phyloP scores from a whole-genome alignment of 2,888 invertebrate species.

The Oxyscelio sp. region DNA sequence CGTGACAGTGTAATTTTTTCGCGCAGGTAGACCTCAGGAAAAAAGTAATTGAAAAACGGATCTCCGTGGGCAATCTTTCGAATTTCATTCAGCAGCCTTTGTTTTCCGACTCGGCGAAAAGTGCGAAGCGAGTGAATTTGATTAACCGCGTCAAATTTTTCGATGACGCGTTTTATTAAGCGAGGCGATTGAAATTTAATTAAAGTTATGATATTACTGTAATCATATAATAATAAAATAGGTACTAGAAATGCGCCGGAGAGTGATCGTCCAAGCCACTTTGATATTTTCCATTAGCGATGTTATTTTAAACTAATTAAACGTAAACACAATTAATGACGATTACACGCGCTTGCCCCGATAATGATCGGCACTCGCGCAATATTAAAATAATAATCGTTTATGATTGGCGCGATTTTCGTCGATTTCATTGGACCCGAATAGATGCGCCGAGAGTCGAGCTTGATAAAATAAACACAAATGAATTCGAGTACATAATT shows the following conservation, averaged over 20 bases:
- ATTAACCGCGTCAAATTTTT: too few species aligned
- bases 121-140: too few species aligned
- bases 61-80: too few species aligned
- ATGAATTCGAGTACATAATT: neutral
- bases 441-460: neutral
- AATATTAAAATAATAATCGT: neutral
- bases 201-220: conserved; percentile 17
- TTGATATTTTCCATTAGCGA: neutral
- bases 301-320: neutral
- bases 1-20: too few species aligned
- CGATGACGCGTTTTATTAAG: conserved; percentile 23
- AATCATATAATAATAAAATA: neutral
- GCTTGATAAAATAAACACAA: neutral
- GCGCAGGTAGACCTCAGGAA: too few species aligned
- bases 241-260: neutral
- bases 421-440: neutral
- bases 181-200: neutral
- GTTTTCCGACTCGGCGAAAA: too few species aligned
- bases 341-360: neutral
- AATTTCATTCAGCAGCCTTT: too few species aligned
- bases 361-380: neutral
- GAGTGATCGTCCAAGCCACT: neutral
- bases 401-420: neutral
- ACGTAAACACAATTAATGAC: neutral
- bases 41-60: too few species aligned